Conservation (phyloP, 2,888 invertebrate species). For the Nomada lathburiana region DNA sequence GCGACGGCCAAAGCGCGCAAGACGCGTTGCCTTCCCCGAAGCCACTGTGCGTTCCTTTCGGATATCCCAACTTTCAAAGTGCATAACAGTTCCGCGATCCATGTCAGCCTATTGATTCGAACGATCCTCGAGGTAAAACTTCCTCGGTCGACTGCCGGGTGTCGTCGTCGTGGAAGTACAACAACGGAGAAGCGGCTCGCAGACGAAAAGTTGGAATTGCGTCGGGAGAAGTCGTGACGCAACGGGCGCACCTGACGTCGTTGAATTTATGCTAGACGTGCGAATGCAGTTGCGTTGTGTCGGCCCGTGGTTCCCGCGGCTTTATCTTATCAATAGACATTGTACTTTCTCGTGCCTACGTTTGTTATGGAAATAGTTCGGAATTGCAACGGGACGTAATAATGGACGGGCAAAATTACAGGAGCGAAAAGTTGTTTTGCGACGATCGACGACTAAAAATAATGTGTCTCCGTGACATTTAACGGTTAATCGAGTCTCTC, state of each 20-base stretch:
- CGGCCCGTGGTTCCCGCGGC: too few relatives aligned
- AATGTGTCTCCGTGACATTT: slow-evolving; percentile 65
- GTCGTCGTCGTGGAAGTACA: slow-evolving; percentile 14
- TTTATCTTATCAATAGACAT: too few relatives aligned
- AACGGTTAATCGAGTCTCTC: slow-evolving; percentile 63
- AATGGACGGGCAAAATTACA: neutral
- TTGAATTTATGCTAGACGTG: neutral
- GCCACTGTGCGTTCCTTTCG: neutral
- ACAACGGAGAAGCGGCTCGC: slow-evolving; percentile 6
- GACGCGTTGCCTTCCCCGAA: neutral
- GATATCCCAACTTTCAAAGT: neutral
- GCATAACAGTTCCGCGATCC: neutral
- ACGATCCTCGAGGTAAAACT: slow-evolving; percentile 3
- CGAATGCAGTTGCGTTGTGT: too few relatives aligned
- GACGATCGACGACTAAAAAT: slow-evolving; percentile 61
- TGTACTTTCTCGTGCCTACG: too few relatives aligned
- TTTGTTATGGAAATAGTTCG: too few relatives aligned
- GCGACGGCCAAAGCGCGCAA: slow-evolving; percentile 3
- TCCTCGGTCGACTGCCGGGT: neutral
- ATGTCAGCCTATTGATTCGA: neutral
- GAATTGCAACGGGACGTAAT: too few relatives aligned
- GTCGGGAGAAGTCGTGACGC: neutral
- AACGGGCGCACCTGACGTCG: neutral
- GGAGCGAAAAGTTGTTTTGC: slow-evolving; percentile 7
- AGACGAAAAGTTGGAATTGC: slow-evolving; percentile 21